Evolutionary conservation across 2,113 vertebrate species (phyloP).

Genomic region (Microcebus tavaratra): DNA sequence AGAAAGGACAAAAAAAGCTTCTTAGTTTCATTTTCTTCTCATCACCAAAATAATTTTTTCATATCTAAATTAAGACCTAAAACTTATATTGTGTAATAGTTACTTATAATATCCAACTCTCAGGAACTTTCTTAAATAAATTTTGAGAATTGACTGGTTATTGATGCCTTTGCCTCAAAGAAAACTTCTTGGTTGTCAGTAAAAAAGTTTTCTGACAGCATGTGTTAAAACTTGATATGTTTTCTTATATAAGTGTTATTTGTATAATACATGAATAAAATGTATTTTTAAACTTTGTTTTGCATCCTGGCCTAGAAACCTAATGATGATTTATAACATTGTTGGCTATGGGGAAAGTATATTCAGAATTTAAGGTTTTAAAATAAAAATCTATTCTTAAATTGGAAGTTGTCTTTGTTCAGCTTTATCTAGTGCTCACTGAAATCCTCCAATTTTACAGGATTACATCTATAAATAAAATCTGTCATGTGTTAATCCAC

Average conservation of each 20-base stretch:
- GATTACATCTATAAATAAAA: neutral
- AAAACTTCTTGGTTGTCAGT: slow-evolving; percentile 8
- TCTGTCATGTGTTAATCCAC: neutral
- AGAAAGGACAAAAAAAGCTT: neutral
- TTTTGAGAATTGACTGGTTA: neutral
- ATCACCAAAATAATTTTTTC: slow-evolving; percentile 3
- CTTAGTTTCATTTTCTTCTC: slow-evolving; percentile 39
- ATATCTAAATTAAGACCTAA: neutral
- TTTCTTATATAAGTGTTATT: slow-evolving; percentile 18
- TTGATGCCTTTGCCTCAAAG: neutral
- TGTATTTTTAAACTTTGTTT: slow-evolving; percentile 11
- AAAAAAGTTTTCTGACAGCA: neutral
- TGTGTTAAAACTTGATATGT: neutral
- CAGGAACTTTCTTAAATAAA: neutral
- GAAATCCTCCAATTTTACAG: neutral
- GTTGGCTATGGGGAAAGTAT: neutral
- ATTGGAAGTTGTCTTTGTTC: neutral
- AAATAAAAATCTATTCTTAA: neutral
- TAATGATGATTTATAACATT: neutral
- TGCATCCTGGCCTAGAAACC: neutral
- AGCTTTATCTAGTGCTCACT: neutral
- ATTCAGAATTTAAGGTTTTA: slow-evolving; percentile 19
- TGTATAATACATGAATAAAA: neutral
- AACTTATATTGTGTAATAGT: neutral
- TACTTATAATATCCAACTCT: neutral